Base-by-base conservation (phyloP, 2,113 vertebrate species). In the Corvus cornix region DNA sequence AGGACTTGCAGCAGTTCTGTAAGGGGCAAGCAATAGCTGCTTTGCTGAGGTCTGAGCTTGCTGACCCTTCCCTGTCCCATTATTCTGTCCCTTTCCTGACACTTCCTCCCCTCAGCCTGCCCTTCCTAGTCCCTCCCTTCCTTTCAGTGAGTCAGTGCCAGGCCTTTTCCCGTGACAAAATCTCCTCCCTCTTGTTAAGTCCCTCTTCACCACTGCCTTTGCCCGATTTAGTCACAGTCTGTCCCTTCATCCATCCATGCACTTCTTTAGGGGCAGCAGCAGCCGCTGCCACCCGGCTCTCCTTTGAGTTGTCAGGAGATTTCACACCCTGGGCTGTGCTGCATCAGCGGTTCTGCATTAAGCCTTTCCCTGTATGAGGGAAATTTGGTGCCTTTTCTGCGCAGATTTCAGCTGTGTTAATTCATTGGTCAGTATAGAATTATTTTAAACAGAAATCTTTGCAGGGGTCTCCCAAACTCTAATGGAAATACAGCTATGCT, bases 61-160 rank as follows among this genome's bases (percentile, higher is more conserved):
- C 87, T 93, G 74, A 67, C 81, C 67, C 20, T 76, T 94, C 72
- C 49, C 72, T 58, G 41, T 82, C 53, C 74, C 51, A 68, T 93
- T 94, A 74, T 92, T 92, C 72, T 69, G 46, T 73, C 23, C 27
- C 37, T 21, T 93, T 95, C 85, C 81, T 89, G 87, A 89, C 63
- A 85, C 52, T 63, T 37, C 82, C 82, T 86, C 31, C 75, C 52
- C n/a, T 14, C 31, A 93, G 30, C 48, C 73, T 77, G 28, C 58
- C 60, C 66, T 82, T 89, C 70, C 81, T 39, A 49, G 43, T 77
- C 30, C 68, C 85, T 93, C 88, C 92, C 90, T 97, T 95, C 94
- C 90, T 95, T 93, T 94, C 73, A 90, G 55, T 77, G 93, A 93
- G 68, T 95, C 93, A 77, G 79, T 96, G 94, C 82, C 82, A 93